phyloP scores from a whole-genome alignment of 2,888 invertebrate genomes.

The Argyra leucocephala region DNA sequence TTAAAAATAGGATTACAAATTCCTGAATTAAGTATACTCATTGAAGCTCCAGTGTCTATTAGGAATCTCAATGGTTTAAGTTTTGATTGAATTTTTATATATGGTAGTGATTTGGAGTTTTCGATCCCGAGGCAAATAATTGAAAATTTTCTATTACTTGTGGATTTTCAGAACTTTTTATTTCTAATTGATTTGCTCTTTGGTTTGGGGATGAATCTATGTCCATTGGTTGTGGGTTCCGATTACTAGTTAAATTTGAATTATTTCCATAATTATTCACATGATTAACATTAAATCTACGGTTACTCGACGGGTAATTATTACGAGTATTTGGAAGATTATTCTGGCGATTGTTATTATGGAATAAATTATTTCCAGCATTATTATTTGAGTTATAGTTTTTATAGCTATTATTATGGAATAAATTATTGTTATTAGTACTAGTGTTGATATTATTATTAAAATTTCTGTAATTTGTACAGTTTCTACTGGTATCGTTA shows the following conservation, averaged over 20 bases:
- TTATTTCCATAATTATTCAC: background rate
- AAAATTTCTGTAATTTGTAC: background rate
- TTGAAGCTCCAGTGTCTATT: background rate
- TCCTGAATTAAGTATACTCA: background rate
- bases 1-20: background rate
- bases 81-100: constrained; percentile 11
- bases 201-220: constrained; percentile 9
- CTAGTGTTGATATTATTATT: background rate
- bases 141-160: constrained; percentile 14
- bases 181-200: constrained; percentile 9
- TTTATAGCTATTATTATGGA: background rate
- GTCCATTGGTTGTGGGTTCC: constrained; percentile 8
- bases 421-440: background rate
- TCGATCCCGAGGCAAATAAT: constrained; percentile 13
- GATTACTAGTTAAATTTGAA: background rate
- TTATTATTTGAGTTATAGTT: background rate
- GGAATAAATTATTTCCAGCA: background rate
- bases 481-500: background rate
- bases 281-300: background rate
- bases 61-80: background rate
- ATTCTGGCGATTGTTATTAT: background rate
- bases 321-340: background rate
- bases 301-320: background rate
- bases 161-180: background rate
- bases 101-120: constrained; percentile 5